Conservation (phyloP, 2,888 invertebrate species). For the Lasioglossum calceatum region DNA sequence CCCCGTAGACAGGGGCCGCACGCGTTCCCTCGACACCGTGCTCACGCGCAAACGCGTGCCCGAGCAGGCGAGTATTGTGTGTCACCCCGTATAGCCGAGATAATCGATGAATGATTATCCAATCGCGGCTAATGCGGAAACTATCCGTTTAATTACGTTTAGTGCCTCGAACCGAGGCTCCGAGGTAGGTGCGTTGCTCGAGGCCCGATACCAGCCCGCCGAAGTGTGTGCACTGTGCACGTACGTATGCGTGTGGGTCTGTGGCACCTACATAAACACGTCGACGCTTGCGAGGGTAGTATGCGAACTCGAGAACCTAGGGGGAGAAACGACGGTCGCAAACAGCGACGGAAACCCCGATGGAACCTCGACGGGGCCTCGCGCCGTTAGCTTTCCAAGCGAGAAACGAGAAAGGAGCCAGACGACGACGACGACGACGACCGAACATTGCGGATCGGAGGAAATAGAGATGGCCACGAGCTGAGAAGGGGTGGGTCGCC, state of each 20-base stretch:
- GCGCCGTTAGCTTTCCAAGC: conserved; percentile 72
- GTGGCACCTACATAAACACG: conserved; percentile 3
- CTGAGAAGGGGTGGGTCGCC: conserved; percentile 25
- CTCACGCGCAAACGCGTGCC: background rate
- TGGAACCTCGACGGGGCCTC: conserved; percentile 20
- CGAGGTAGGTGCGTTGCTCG: conserved; percentile 63
- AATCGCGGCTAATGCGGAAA: conserved; percentile 84
- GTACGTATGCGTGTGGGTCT: background rate
- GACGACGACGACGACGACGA: conserved; percentile 22
- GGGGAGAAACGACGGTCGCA: conserved; percentile 26
- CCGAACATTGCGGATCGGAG: conserved; percentile 10
- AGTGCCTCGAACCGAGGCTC: conserved; percentile 77
- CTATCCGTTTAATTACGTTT: conserved; percentile 84
- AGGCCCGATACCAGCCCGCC: conserved; percentile 35
- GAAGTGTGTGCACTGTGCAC: background rate
- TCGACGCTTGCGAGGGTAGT: background rate
- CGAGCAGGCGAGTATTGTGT: conserved; percentile 66
- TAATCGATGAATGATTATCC: conserved; percentile 84
- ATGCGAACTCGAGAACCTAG: background rate
- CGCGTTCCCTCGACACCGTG: background rate
- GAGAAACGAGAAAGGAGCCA: conserved; percentile 54
- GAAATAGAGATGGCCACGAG: conserved; percentile 34
- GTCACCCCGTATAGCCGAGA: conserved; percentile 72
- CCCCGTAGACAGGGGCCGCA: background rate
- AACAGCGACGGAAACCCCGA: conserved; percentile 30